Percentiles rank a stretch among this genome's conserved stretches.
These are phyloP conservation scores for Hypomecis punctinalis DNA, from an alignment of 2,888 invertebrate genomes.

Conservation along the genomic window DNA sequence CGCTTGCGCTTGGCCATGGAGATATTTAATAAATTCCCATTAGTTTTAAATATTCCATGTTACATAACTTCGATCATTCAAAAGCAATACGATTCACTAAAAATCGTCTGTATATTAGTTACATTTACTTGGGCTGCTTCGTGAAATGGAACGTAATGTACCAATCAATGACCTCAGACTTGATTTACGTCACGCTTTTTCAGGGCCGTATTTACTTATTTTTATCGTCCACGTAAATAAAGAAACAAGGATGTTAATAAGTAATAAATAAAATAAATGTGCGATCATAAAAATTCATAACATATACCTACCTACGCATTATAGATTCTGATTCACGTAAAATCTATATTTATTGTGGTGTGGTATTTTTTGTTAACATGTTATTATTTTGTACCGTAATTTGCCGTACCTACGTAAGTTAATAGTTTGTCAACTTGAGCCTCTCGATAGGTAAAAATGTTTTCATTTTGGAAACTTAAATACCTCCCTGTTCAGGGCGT, in stretches of 20 bases:
- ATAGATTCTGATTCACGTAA: no score
- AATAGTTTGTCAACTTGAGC: no score
- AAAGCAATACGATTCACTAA: neutral
- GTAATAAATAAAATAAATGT: slow-evolving; percentile 42
- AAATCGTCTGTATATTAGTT: neutral
- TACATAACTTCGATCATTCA: no score
- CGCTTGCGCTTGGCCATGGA: no score
- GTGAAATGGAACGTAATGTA: slow-evolving; percentile 64
- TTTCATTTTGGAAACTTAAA: slow-evolving; percentile 19
- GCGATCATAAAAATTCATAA: slow-evolving; percentile 38
- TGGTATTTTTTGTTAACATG: no score
- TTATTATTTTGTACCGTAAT: no score
- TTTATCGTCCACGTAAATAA: slow-evolving; percentile 66
- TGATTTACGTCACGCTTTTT: slow-evolving; percentile 79
- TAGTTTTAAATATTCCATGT: no score
- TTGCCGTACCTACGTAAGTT: no score
- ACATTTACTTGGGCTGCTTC: slow-evolving; percentile 1
- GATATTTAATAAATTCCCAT: no score
- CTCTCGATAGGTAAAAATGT: no score
- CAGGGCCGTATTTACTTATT: slow-evolving; percentile 79
- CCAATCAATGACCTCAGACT: slow-evolving; percentile 71
- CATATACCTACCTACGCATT: no score
- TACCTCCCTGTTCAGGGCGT: slow-evolving; percentile 64
- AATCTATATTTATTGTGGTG: no score
- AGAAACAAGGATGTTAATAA: slow-evolving; percentile 45